These are phyloP conservation scores for Pimpla rufipes DNA, from an alignment of 2,888 invertebrate genomes.

Conservation along the genomic window DNA sequence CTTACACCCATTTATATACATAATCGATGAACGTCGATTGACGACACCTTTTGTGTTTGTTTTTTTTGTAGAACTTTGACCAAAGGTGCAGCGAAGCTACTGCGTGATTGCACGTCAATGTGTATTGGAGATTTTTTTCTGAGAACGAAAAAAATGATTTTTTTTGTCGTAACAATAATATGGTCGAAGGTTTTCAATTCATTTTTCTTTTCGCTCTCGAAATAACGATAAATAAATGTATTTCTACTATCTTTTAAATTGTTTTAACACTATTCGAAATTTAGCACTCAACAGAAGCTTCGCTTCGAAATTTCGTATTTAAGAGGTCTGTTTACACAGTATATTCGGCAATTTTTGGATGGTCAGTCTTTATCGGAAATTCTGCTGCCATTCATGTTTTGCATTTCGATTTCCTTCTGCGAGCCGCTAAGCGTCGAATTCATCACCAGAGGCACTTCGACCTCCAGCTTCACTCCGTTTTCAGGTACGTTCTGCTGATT, in stretches of 20 bases:
- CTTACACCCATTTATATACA: slow-evolving; percentile 8
- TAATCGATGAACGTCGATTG: slow-evolving; percentile 23
- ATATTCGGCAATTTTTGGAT: neutral
- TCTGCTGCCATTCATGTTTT: slow-evolving; percentile 52
- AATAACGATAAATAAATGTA: neutral
- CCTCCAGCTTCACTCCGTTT: slow-evolving; percentile 50
- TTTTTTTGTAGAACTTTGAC: neutral
- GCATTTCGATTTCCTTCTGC: slow-evolving; percentile 69
- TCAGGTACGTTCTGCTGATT: slow-evolving; percentile 31
- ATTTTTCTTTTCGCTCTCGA: neutral
- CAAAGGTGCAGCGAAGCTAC: neutral
- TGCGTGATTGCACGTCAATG: no score
- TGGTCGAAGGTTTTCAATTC: no score
- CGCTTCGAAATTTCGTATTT: no score
- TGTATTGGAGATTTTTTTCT: neutral
- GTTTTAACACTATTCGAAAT: neutral
- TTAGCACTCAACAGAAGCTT: neutral
- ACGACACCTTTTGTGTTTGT: slow-evolving; percentile 6
- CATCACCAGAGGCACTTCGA: slow-evolving; percentile 55
- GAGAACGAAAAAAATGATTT: neutral
- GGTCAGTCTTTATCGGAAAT: slow-evolving; percentile 59
- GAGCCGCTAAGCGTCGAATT: slow-evolving; percentile 40
- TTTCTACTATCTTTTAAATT: neutral
- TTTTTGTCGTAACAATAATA: neutral
- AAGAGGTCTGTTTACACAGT: neutral